phyloP scores from a whole-genome alignment of 2,888 invertebrate genomes.

The Thereva unica region DNA sequence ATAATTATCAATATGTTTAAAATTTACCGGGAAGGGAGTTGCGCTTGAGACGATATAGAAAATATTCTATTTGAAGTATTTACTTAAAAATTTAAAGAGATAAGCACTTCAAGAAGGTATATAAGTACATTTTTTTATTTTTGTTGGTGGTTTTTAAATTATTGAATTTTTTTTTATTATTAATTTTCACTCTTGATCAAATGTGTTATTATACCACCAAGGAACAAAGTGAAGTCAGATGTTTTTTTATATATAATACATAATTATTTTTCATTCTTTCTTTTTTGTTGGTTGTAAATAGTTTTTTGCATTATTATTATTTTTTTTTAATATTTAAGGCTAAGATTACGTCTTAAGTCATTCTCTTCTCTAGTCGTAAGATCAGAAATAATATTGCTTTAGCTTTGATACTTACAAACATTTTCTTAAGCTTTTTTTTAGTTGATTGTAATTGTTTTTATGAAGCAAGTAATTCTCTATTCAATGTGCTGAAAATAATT shows the following conservation, averaged over 20 bases:
- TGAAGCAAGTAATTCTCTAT: too few relatives aligned
- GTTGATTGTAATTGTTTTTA: too few relatives aligned
- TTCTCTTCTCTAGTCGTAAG: conserved; percentile 34
- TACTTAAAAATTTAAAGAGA: too few relatives aligned
- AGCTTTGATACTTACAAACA: conserved; percentile 24
- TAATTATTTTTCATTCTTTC: background rate
- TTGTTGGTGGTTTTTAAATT: background rate
- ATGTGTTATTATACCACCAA: too few relatives aligned
- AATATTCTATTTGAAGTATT: background rate
- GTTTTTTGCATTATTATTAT: background rate
- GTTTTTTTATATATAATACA: background rate
- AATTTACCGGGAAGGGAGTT: conserved; percentile 35
- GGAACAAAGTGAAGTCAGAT: too few relatives aligned
- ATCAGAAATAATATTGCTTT: conserved; percentile 19
- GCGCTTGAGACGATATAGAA: conserved; percentile 29
- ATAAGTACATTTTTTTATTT: conserved; percentile 1
- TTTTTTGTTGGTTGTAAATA: conserved; percentile 22
- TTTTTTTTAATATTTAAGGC: conserved; percentile 18
- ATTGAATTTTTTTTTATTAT: too few relatives aligned
- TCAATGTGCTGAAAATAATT: too few relatives aligned
- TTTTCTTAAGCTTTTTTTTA: too few relatives aligned
- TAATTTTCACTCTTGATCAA: too few relatives aligned
- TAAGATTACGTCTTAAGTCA: conserved; percentile 26
- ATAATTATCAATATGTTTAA: conserved; percentile 74
- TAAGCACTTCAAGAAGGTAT: conserved; percentile 4